A percentile compares a stretch with the other conserved stretches of the same genome.
Evolutionary conservation across 2,113 vertebrate genomes (phyloP).

Genomic region (human): GRCh38 chr21:26176001-26176500

Average conservation of each 20-base stretch:
- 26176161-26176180: background rate
- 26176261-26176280: background rate
- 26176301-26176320: background rate
- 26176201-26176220: background rate
- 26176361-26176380: background rate
- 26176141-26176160: background rate
- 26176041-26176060: background rate
- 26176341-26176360: background rate
- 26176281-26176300: background rate
- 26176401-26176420: accelerated
- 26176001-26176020: background rate
- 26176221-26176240: background rate
- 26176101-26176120: background rate
- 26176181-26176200: background rate
- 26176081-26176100: constrained; percentile 2
- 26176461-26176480: background rate
- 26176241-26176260: background rate
- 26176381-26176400: background rate
- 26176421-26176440: background rate
- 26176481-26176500: background rate
- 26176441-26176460: background rate
- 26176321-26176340: background rate
- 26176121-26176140: background rate
- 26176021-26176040: background rate
- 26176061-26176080: background rate